Base-by-base conservation (phyloP, 2,113 vertebrate species). In the Alaudala cheleensis region DNA sequence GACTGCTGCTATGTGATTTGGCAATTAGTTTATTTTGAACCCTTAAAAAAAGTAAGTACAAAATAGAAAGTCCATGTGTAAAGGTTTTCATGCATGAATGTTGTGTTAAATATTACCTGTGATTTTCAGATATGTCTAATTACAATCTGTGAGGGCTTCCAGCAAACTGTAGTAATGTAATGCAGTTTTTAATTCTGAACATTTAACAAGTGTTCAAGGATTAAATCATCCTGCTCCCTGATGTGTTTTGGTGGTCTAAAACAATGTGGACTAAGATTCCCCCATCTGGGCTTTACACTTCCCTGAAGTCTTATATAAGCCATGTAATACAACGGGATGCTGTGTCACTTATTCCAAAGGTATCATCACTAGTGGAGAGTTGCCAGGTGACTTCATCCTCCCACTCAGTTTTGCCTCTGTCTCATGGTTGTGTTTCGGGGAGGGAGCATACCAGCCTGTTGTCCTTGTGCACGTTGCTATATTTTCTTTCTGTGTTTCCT, bases 341-440 rank as follows among this genome's bases (percentile, higher is more conserved):
- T 96, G 95, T 95, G 94, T 96, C 96, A 97, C 73, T 97, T 95
- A 81, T 96, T 96, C 96, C 96, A 97, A 96, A 89, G 91, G 94
- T 95, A 96, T 97, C 95, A 96, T 97, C 96, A 96, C 93, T 81
- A 80, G 81, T 96, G 95, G 95, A 96, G 90, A 49, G 60, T 93
- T 97, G 95, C 95, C 95, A 97, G 94, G 94, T 96, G 95, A 96
- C 92, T 96, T 96, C 96, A 97, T 96, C 94, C 94, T 96, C 95
- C 92, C 95, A 93, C 95, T 96, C 95, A 94, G 76, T 92, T 95
- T 96, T 95, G 95, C 93, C 90, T 92, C 94, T 96, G 90, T 96
- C 93, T 97, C 85, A 74, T 26, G 71, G 90, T 94, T 95, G 50
- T 94, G 79, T 91, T 97, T 93, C 16, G 1, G 87, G 85, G 85